Conservation (phyloP, 1,140 invertebrate genomes). For the Aphelenchoides fujianensis region DNA sequence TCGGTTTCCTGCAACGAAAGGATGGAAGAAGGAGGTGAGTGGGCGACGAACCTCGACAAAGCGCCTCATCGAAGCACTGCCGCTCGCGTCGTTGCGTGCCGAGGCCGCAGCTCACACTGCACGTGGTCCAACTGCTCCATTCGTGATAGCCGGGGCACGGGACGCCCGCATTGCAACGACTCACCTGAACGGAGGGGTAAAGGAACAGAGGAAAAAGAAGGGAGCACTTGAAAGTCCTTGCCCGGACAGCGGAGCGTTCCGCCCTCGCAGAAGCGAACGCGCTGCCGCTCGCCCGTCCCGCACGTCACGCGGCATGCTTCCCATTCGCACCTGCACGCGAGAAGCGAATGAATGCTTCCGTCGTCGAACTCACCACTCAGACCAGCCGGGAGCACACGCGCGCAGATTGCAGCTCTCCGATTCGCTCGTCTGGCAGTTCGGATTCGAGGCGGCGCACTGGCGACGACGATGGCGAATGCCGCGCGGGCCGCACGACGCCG, state of each 20-base stretch:
- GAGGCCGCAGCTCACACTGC: constrained; percentile 31
- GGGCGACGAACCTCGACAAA: too few species aligned
- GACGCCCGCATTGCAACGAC: constrained; percentile 7
- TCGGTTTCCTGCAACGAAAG: too few species aligned
- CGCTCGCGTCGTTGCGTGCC: constrained; percentile 63
- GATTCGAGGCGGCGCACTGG: neutral
- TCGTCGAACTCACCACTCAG: neutral
- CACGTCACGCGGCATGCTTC: constrained; percentile 33
- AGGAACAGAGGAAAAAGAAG: neutral
- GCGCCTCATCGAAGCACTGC: neutral
- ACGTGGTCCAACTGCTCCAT: constrained; percentile 64
- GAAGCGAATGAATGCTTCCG: neutral
- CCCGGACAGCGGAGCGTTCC: constrained; percentile 43
- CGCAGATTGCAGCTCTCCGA: neutral
- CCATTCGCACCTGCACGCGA: constrained; percentile 36
- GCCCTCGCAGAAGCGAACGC: constrained; percentile 43
- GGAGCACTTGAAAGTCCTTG: constrained; percentile 36
- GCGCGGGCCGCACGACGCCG: neutral
- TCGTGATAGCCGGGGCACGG: constrained; percentile 12
- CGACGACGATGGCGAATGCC: neutral
- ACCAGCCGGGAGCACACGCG: constrained; percentile 4
- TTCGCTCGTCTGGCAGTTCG: neutral
- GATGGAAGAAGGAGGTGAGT: too few species aligned
- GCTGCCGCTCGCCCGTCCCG: constrained; percentile 33
- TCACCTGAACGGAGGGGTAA: neutral